These are phyloP conservation scores for Eutolmus rufibarbis DNA, from an alignment of 2,888 invertebrate genomes.

Conservation along the genomic window DNA sequence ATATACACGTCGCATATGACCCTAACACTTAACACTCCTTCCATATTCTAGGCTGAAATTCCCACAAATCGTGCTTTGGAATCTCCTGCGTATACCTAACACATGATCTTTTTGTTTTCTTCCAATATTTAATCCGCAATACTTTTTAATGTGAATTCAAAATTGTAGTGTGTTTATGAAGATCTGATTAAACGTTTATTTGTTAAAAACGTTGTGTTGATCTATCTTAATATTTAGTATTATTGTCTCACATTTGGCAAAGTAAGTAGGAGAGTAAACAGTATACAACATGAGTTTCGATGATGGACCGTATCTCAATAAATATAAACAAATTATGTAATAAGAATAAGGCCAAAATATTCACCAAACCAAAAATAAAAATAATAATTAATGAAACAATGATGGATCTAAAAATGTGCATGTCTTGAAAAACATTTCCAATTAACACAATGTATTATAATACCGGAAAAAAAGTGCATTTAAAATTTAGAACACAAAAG, in stretches of 20 bases:
- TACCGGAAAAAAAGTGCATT: conserved; percentile 34
- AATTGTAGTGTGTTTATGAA: too few species aligned
- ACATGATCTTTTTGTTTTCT: neutral
- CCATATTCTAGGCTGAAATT: neutral
- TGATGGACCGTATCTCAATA: neutral
- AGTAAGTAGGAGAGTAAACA: neutral
- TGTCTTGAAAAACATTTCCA: neutral
- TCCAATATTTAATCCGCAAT: too few species aligned
- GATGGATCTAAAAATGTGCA: neutral
- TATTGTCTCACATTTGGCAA: neutral
- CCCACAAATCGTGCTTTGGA: too few species aligned
- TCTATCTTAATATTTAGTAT: neutral
- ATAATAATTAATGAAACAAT: neutral
- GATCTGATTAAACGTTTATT: too few species aligned
- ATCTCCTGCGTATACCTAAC: too few species aligned
- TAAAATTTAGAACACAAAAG: conserved; percentile 35
- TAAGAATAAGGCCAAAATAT: neutral
- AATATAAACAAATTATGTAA: neutral
- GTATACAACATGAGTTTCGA: neutral
- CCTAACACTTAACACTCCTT: too few species aligned
- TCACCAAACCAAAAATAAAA: neutral
- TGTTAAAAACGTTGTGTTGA: neutral
- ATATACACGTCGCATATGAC: too few species aligned
- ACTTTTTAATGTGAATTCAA: too few species aligned
- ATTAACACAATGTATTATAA: neutral